These are phyloP conservation scores for Siniperca scherzeri DNA, from an alignment of 2,797 vertebrate species.

Conservation along the genomic window DNA sequence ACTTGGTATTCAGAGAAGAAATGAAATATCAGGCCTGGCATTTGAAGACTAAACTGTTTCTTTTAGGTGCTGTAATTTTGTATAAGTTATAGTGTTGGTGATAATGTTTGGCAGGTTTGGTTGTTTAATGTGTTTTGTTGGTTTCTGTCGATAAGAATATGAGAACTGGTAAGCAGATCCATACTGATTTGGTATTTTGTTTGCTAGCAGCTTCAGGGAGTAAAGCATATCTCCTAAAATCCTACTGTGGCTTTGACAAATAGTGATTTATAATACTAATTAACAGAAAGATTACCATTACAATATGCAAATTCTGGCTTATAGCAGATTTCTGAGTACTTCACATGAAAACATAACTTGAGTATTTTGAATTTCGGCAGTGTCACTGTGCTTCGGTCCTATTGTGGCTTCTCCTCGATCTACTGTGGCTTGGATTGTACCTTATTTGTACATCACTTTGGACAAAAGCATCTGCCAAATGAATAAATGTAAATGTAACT, in stretches of 20 bases:
- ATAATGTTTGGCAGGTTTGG: not conserved
- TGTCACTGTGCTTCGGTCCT: not conserved
- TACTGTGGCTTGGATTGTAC: not conserved
- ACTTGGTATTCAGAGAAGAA: not conserved
- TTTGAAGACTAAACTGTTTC: not conserved
- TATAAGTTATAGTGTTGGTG: no score
- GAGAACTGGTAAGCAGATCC: not conserved
- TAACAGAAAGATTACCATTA: constrained; percentile 3
- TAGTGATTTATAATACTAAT: constrained; percentile 22
- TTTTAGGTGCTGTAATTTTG: not conserved
- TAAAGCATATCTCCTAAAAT: not conserved
- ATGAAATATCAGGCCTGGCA: not conserved
- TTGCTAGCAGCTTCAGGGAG: constrained; percentile 12
- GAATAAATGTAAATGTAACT: not conserved
- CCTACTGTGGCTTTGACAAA: not conserved
- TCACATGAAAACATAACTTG: not conserved
- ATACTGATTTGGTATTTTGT: not conserved
- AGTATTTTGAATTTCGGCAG: not conserved
- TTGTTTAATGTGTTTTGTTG: not conserved
- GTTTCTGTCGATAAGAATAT: not conserved
- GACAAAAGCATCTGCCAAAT: not conserved
- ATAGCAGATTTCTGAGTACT: not conserved
- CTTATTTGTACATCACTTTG: not conserved
- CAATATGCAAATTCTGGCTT: not conserved
- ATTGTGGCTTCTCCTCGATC: not conserved